Evolutionary conservation across 2,113 vertebrate species (phyloP), one percentile per base, ranked within the genome.

Genomic region (Otis tarda): DNA sequence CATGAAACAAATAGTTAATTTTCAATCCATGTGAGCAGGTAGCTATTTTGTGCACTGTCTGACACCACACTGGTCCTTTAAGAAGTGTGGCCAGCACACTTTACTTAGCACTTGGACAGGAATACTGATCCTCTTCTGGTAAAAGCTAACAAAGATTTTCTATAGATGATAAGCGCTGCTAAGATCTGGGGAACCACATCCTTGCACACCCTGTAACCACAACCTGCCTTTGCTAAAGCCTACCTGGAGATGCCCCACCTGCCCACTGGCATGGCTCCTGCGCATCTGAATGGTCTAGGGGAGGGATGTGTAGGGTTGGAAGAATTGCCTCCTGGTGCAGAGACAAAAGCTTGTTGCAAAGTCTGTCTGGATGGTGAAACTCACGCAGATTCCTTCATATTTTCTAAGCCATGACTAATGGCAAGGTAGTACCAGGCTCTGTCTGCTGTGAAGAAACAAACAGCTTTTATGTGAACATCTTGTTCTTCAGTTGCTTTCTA

Each of bases 391-490:
- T 64, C 30, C 60, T 91, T 74, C 18, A 5, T 64, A 30, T 89
- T 88, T 94, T 94, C 86, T 79, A 64, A 45, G 77, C 80, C 47
- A 47, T 50, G n/a, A 75, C 71, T 90, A 77, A 57, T 37, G 27
- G 53, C 87, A 97, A 83, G 79, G 78, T 85, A 83, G 50, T 55
- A 81, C 55, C 57, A n/a, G 77, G 50, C 79, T 74, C 8, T 45
- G n/a, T 6, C 7, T 50, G 60, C 56, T 33, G 55, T 6, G 59
- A 78, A 94, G 68, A 94, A 95, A 93, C 60, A 55, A 94, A 85
- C 67, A 91, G 90, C 68, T 97, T 93, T 94, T 90, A 91, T 1
- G 6, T n/a, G 90, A 91, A 89, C 95, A 94, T 90, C 57, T 85
- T 76, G 83, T 77, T 92, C 89, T 74, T 92, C 57, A 63, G 45